phyloP scores from a whole-genome alignment of 2,113 vertebrate species.

The Butastur rufipennis region DNA sequence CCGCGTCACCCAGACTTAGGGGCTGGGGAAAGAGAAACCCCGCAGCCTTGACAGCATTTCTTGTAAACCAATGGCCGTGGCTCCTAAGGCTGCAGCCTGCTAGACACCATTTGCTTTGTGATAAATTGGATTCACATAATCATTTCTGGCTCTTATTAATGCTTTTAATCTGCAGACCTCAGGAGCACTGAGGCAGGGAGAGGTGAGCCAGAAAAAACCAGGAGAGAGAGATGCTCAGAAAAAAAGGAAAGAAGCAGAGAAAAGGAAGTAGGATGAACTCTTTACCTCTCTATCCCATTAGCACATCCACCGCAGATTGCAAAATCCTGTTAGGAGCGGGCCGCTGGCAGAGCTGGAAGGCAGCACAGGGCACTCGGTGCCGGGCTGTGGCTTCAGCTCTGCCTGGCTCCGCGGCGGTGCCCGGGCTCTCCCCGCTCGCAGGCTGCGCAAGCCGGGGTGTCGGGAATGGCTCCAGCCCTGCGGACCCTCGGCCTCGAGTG shows the following conservation, averaged over 20 bases:
- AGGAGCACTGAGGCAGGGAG: neutral
- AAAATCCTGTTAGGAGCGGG: neutral
- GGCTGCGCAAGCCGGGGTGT: accelerated
- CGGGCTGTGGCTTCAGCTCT: neutral
- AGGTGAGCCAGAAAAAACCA: neutral
- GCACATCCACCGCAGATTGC: neutral
- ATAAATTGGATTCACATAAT: neutral
- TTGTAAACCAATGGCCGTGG: accelerated
- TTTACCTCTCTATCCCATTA: slow-evolving; percentile 50
- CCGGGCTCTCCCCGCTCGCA: accelerated
- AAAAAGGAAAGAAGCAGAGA: neutral
- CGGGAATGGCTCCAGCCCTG: neutral
- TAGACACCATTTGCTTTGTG: neutral
- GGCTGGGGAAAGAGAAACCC: neutral
- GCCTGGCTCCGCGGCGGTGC: accelerated
- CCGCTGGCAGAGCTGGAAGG: neutral
- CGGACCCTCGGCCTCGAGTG: neutral
- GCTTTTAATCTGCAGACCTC: slow-evolving; percentile 9
- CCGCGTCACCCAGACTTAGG: accelerated
- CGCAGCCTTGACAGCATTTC: neutral
- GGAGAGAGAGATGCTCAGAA: neutral
- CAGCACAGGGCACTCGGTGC: accelerated
- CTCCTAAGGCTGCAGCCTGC: neutral
- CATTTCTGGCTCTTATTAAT: neutral
- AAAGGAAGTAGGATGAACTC: slow-evolving; percentile 36